Evolutionary conservation across 2,113 vertebrate species (phyloP).

Genomic region (Melospiza georgiana): DNA sequence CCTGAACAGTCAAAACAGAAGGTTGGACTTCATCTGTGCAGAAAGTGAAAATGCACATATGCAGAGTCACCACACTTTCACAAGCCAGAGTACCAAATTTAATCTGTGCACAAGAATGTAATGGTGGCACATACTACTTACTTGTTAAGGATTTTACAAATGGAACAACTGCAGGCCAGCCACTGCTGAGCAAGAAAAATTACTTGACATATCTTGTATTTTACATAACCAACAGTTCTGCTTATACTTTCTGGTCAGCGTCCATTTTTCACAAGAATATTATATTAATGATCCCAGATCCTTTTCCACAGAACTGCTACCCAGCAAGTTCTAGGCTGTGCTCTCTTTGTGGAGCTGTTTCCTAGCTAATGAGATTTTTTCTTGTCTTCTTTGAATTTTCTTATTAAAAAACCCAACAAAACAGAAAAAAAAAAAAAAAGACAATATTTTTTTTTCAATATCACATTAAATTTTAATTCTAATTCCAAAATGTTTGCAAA

Average conservation of each 20-base stretch:
- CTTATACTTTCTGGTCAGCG: not conserved
- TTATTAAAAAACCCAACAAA: not conserved
- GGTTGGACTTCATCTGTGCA: not conserved
- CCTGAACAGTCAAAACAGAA: not conserved
- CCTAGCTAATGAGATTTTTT: not conserved
- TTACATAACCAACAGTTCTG: not conserved
- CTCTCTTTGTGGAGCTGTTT: not conserved
- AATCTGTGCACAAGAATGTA: not conserved
- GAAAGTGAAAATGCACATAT: not conserved
- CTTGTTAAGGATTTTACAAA: not conserved
- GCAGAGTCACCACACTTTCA: not conserved
- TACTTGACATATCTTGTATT: not conserved
- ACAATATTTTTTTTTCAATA: not conserved
- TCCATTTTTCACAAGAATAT: not conserved
- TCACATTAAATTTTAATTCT: not conserved
- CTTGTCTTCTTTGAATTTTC: not conserved
- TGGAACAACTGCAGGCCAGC: not conserved
- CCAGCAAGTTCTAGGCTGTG: not conserved
- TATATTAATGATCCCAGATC: not conserved
- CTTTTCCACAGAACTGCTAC: not conserved
- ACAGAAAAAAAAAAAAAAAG: not conserved
- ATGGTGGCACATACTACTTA: accelerated
- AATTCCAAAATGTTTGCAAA: not conserved
- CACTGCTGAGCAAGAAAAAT: not conserved
- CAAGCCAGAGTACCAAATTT: not conserved